Evolutionary conservation across 37 sponge, comb jelly and placozoan genomes (phyloP).

Genomic region (Petrosia ficiformis): DNA sequence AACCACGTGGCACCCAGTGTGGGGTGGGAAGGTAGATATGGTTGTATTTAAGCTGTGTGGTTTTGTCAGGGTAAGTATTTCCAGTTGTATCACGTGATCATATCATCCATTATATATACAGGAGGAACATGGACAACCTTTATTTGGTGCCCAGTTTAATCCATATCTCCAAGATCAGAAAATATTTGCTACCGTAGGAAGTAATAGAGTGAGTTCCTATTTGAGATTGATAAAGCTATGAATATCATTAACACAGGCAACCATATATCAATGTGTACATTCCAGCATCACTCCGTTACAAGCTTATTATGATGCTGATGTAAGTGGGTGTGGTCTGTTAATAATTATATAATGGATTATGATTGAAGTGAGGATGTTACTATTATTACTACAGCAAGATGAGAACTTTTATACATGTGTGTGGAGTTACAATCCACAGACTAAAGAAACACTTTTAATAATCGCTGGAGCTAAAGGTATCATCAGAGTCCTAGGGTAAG

Average conservation of each 20-base stretch:
- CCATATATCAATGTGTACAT: conserved; percentile 71
- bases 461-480: conserved; percentile 85
- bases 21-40: no score
- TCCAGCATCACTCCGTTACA: conserved; percentile 57
- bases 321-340: conserved; percentile 15
- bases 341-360: neutral
- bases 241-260: conserved; percentile 30
- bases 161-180: conserved; percentile 49
- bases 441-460: conserved; percentile 55
- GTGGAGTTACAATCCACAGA: conserved; percentile 67
- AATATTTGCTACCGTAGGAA: conserved; percentile 91
- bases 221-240: neutral
- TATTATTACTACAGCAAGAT: no score
- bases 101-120: neutral
- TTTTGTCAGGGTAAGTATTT: neutral
- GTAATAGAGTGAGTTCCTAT: conserved; percentile 53
- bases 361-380: no score
- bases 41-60: neutral
- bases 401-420: conserved; percentile 87
- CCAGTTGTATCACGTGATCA: neutral
- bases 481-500: conserved; percentile 67
- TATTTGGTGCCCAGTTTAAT: conserved; percentile 94
- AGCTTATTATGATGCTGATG: conserved; percentile 79
- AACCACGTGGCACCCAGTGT: no score
- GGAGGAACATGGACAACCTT: conserved; percentile 85